phyloP scores from a whole-genome alignment of 2,888 invertebrate genomes.

The Drosophila mimica region DNA sequence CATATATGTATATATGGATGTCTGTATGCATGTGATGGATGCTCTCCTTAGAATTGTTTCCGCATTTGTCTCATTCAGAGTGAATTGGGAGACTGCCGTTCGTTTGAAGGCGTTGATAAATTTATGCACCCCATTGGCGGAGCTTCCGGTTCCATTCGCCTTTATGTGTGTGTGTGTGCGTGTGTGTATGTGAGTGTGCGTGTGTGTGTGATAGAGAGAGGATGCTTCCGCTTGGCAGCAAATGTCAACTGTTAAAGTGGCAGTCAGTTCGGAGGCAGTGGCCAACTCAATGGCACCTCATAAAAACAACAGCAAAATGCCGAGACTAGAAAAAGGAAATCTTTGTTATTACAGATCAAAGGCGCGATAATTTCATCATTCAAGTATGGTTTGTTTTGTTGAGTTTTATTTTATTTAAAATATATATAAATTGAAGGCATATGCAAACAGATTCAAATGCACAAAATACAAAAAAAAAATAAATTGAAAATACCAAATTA shows the following conservation, averaged over 20 bases:
- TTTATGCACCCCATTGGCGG: conserved; percentile 73
- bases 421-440: not conserved
- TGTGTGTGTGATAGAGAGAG: not conserved
- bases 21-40: conserved; percentile 7
- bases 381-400: not conserved
- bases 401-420: conserved; percentile 30
- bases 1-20: not conserved
- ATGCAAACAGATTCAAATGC: conserved; percentile 6
- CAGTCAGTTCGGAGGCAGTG: conserved; percentile 21
- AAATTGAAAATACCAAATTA: conserved; percentile 6
- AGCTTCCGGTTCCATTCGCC: conserved; percentile 67
- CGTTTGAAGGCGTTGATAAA: conserved; percentile 75
- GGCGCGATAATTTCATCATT: conserved; percentile 28
- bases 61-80: conserved; percentile 40
- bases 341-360: conserved; percentile 51
- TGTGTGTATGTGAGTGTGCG: not conserved
- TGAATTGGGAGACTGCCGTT: conserved; percentile 41
- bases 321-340: conserved; percentile 23
- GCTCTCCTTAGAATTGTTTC: conserved; percentile 32
- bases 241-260: conserved; percentile 59
- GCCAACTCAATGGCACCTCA: conserved; percentile 74
- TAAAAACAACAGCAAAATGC: conserved; percentile 64
- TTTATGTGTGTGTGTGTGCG: not conserved
- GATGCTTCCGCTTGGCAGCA: conserved; percentile 12
- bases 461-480: conserved; percentile 4